phyloP scores from a whole-genome alignment of 2,888 invertebrate genomes.

The Nebria salina region DNA sequence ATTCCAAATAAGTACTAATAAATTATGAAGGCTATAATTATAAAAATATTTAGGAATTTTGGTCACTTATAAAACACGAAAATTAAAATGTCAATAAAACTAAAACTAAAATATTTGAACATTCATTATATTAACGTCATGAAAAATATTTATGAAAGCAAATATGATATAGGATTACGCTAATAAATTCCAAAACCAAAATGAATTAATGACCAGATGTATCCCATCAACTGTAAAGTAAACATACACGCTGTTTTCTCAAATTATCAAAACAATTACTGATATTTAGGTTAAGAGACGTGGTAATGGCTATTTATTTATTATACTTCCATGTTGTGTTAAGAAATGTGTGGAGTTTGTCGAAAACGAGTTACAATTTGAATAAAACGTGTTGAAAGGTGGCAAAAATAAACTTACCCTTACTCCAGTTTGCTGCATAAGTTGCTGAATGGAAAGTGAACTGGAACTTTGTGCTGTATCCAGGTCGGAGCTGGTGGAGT shows the following conservation, averaged over 20 bases:
- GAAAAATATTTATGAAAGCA: background rate
- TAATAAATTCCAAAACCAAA: background rate
- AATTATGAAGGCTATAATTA: no score
- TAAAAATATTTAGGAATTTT: no score
- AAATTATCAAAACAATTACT: background rate
- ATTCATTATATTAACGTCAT: background rate
- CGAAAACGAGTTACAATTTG: background rate
- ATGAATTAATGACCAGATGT: background rate
- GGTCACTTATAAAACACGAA: background rate
- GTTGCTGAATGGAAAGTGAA: slow-evolving; percentile 61
- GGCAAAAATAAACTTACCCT: slow-evolving; percentile 22
- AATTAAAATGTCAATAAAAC: background rate
- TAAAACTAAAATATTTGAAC: background rate
- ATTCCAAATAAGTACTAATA: no score
- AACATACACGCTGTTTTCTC: background rate
- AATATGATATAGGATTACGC: no score
- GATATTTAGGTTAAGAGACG: background rate
- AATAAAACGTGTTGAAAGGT: background rate
- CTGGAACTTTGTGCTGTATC: slow-evolving; percentile 65
- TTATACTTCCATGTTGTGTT: background rate
- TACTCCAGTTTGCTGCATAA: slow-evolving; percentile 36
- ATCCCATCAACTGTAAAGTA: background rate
- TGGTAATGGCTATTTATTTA: background rate
- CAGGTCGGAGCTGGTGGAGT: slow-evolving; percentile 54
- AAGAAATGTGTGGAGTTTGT: background rate